Evolutionary conservation across 2,797 vertebrate species (phyloP).

Genomic region (Limosa lapponica): DNA sequence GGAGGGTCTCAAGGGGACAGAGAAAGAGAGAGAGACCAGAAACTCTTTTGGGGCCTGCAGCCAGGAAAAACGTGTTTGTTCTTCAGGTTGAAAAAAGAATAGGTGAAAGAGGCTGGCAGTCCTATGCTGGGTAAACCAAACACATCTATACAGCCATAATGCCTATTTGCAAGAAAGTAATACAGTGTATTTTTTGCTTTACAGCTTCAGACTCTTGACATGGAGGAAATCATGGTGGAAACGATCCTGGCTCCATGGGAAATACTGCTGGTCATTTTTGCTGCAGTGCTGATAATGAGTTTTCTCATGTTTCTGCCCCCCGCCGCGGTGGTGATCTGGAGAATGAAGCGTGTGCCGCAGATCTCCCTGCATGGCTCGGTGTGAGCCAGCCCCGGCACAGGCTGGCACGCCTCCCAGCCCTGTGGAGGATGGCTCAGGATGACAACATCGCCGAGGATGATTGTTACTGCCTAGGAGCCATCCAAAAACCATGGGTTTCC

Average conservation of each 20-base stretch:
- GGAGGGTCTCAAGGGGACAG: background rate
- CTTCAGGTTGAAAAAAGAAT: background rate
- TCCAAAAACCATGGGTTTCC: background rate
- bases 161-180: background rate
- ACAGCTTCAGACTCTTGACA: background rate
- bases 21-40: background rate
- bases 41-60: background rate
- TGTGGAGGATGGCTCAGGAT: rapidly evolving
- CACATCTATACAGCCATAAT: background rate
- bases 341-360: constrained; percentile 24
- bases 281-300: constrained; percentile 67
- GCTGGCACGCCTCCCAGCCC: rapidly evolving
- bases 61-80: rapidly evolving
- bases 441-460: background rate
- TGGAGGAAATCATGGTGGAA: background rate
- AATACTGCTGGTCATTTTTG: constrained; percentile 71
- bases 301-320: constrained; percentile 66
- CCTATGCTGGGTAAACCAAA: background rate
- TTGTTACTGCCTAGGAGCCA: background rate
- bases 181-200: background rate
- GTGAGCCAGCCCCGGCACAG: background rate
- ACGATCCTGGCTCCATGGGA: constrained; percentile 49
- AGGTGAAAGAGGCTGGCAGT: too few species aligned
- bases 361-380: constrained; percentile 51
- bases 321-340: constrained; percentile 22